Conservation (phyloP, 2,888 invertebrate species). For the Dinocampus coccinellae region DNA sequence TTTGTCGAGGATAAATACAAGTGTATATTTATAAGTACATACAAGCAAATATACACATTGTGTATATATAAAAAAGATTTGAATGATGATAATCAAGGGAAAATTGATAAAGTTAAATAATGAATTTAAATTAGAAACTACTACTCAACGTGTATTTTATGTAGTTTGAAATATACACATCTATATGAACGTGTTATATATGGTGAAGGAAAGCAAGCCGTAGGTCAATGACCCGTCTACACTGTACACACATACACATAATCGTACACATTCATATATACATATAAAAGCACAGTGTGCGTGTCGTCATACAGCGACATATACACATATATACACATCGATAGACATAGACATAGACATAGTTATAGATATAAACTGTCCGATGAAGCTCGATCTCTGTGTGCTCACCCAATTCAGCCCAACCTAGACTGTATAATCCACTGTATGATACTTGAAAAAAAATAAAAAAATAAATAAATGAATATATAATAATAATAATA, state of each 20-base stretch:
- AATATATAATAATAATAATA: background rate
- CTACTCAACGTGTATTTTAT: constrained; percentile 58
- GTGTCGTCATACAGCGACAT: constrained; percentile 29
- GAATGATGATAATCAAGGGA: constrained; percentile 1
- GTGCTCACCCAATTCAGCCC: constrained; percentile 48
- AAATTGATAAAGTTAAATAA: constrained; percentile 9
- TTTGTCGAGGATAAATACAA: background rate
- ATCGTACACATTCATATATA: no score
- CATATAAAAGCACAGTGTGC: constrained; percentile 12
- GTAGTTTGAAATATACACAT: constrained; percentile 59
- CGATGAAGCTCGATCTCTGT: constrained; percentile 58
- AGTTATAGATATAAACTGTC: constrained; percentile 54
- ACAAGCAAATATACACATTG: background rate
- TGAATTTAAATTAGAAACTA: constrained; percentile 25
- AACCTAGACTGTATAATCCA: constrained; percentile 47
- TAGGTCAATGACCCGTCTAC: constrained; percentile 66
- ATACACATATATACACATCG: constrained; percentile 34
- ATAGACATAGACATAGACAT: constrained; percentile 36
- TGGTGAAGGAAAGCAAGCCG: constrained; percentile 57
- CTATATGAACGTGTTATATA: constrained; percentile 46
- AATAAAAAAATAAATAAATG: background rate
- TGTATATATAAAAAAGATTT: background rate
- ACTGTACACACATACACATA: constrained; percentile 49
- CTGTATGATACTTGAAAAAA: background rate
- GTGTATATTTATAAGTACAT: background rate